phyloP scores from a whole-genome alignment of 2,888 invertebrate genomes.

The Mythimna vitellina region DNA sequence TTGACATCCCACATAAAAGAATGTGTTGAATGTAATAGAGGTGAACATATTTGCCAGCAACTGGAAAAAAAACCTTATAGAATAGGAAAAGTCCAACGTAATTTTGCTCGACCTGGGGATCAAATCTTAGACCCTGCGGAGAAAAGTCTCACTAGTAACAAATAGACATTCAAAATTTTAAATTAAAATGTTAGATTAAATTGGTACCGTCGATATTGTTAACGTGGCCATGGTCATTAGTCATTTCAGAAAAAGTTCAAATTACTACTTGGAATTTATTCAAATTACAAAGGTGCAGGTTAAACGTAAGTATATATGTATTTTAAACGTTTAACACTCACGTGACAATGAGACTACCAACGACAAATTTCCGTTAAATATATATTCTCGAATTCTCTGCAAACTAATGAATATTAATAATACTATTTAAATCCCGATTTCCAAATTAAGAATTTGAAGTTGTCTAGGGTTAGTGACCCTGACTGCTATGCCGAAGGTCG shows the following conservation, averaged over 20 bases:
- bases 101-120: too few species aligned
- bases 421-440: background rate
- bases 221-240: background rate
- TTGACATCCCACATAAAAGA: too few species aligned
- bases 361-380: background rate
- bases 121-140: too few species aligned
- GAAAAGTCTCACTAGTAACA: too few species aligned
- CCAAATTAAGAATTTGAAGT: background rate
- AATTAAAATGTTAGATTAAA: background rate
- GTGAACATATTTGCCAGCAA: too few species aligned
- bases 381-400: background rate
- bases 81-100: too few species aligned
- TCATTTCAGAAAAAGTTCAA: background rate
- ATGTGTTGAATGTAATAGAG: too few species aligned
- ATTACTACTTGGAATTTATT: background rate
- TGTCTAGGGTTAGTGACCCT: too few species aligned
- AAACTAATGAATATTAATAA: background rate
- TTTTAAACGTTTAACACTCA: background rate
- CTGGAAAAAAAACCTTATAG: too few species aligned
- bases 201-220: background rate
- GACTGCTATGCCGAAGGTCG: too few species aligned
- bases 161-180: too few species aligned
- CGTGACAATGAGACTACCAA: background rate
- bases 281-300: conserved; percentile 4
- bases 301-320: background rate